Evolutionary conservation across 64 coral and sea anemone genomes (phyloP).

Genomic region (Montipora sp.): DNA sequence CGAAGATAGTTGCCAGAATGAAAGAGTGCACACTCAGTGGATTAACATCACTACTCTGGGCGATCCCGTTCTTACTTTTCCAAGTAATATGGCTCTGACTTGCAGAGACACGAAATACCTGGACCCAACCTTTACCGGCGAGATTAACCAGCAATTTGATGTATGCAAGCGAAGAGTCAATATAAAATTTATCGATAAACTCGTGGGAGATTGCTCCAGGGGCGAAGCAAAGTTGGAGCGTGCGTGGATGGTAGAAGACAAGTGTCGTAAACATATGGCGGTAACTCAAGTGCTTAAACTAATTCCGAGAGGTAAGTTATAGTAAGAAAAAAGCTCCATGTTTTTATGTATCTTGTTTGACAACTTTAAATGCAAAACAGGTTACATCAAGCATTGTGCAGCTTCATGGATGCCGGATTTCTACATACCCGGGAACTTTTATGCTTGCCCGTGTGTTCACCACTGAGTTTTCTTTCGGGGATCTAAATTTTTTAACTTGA

Average conservation of each 20-base stretch:
- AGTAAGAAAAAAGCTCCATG: background rate
- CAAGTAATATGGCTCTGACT: background rate
- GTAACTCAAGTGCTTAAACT: slow-evolving; percentile 30
- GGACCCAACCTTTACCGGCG: background rate
- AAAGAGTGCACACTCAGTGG: background rate
- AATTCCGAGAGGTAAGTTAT: background rate
- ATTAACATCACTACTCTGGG: background rate
- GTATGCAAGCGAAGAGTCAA: slow-evolving; percentile 1
- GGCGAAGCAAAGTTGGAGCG: slow-evolving; percentile 4
- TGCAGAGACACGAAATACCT: slow-evolving; percentile 34
- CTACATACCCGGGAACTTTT: no score
- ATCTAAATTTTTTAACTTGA: no score
- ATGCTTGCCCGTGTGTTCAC: no score
- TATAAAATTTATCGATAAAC: background rate
- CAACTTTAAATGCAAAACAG: no score
- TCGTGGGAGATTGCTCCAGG: background rate
- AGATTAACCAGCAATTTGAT: background rate
- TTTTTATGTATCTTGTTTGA: no score
- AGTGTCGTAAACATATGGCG: background rate
- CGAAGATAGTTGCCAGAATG: slow-evolving; percentile 34
- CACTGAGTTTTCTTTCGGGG: no score
- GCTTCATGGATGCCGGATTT: no score
- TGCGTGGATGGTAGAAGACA: slow-evolving; percentile 7
- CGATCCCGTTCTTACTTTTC: slow-evolving; percentile 16
- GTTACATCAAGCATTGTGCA: no score